Conservation (phyloP, 1,140 invertebrate genomes). For the Orius insidiosus region DNA sequence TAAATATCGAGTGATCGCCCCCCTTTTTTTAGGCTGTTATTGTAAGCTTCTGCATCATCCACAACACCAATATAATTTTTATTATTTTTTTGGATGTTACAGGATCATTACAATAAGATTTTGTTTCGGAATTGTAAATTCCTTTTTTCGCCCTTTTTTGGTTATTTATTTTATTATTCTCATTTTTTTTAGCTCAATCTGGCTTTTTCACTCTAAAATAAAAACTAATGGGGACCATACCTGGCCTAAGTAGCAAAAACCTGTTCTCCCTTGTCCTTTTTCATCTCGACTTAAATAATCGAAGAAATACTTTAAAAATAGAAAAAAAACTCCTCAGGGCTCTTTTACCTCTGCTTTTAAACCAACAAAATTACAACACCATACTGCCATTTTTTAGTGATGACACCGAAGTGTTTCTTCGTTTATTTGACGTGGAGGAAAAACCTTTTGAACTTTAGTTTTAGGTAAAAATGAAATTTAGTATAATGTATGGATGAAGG, state of each 20-base stretch:
- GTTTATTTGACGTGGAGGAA: conserved; percentile 10
- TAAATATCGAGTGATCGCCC: too few relatives aligned
- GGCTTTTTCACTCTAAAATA: conserved; percentile 3
- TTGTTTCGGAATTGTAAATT: background rate
- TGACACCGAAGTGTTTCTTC: conserved; percentile 11
- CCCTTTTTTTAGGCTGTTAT: background rate
- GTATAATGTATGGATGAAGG: too few relatives aligned
- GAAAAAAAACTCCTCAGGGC: too few relatives aligned
- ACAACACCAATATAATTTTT: conserved; percentile 2
- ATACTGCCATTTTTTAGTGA: background rate
- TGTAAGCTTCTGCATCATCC: conserved; percentile 8
- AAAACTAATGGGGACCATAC: conserved; percentile 12
- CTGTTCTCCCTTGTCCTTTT: conserved; percentile 9
- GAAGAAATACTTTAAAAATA: conserved; percentile 9
- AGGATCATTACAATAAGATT: conserved; percentile 9
- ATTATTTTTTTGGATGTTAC: conserved; percentile 6
- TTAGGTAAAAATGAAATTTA: background rate
- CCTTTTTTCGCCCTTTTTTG: too few relatives aligned
- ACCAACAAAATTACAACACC: too few relatives aligned
- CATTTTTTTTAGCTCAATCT: conserved; percentile 1
- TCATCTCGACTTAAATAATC: conserved; percentile 8
- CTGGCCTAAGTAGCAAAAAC: conserved; percentile 13
- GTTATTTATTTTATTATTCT: too few relatives aligned
- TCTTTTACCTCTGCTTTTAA: background rate
- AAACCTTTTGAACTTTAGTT: background rate